Percentiles rank a stretch among this genome's conserved stretches.
Conservation (phyloP, 64 coral and sea anemone species). For the Astreopora myriophthalma region DNA sequence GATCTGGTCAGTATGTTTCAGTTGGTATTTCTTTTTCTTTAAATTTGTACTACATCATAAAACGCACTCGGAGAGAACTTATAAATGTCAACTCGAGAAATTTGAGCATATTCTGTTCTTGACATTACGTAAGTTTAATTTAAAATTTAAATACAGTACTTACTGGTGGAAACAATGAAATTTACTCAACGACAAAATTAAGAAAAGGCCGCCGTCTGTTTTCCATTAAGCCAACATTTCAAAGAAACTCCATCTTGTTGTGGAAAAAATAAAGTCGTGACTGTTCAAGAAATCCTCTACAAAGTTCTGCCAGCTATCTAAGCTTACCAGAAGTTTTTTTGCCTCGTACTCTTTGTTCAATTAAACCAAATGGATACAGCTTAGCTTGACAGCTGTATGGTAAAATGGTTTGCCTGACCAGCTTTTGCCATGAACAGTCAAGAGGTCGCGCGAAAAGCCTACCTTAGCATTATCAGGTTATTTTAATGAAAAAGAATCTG, state of each 20-base stretch:
- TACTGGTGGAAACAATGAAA: background rate
- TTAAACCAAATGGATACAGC: background rate
- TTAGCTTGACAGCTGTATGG: too few relatives aligned
- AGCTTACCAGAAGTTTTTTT: background rate
- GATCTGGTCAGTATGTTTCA: background rate
- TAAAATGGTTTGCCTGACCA: too few relatives aligned
- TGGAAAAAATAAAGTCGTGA: background rate
- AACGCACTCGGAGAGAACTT: background rate
- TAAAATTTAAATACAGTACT: constrained; percentile 28
- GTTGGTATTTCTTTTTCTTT: background rate
- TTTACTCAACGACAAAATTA: background rate
- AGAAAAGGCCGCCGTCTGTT: background rate
- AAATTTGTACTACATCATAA: background rate
- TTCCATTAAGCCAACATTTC: background rate
- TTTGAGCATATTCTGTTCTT: background rate
- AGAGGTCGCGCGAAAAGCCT: too few relatives aligned
- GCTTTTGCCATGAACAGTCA: too few relatives aligned
- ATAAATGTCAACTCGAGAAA: background rate
- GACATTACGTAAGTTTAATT: background rate
- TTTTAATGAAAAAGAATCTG: too few relatives aligned
- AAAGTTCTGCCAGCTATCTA: too few relatives aligned
- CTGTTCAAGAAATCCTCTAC: too few relatives aligned
- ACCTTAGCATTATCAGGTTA: too few relatives aligned
- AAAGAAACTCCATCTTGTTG: background rate
- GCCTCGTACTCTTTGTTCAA: background rate